phyloP scores from a whole-genome alignment of 2,113 vertebrate genomes.

The Mormoops blainvillei region DNA sequence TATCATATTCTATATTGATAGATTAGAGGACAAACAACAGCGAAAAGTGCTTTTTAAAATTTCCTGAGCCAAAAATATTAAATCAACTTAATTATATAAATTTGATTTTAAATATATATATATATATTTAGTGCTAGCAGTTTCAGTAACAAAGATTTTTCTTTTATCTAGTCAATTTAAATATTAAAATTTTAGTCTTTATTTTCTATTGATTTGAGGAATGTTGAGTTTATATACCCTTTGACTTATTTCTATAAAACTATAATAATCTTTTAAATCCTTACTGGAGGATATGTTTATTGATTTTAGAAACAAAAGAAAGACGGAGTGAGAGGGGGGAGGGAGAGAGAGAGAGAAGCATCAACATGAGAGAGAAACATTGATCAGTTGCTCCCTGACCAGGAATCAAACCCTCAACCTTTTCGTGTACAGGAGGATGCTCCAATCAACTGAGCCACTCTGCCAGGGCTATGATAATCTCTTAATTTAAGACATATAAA shows the following conservation, averaged over 20 bases:
- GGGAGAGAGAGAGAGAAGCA: no score
- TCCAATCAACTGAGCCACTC: no score
- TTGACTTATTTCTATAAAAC: not conserved
- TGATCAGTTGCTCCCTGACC: no score
- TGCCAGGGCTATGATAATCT: no score
- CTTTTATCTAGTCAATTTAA: not conserved
- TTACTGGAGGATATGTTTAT: no score
- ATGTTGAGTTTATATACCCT: not conserved
- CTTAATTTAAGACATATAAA: no score
- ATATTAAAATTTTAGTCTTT: not conserved
- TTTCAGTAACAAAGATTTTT: not conserved
- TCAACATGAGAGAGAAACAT: no score
- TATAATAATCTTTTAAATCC: not conserved
- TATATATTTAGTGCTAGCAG: not conserved
- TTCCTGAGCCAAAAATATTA: not conserved
- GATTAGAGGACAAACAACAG: not conserved
- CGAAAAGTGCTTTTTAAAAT: not conserved
- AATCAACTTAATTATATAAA: not conserved
- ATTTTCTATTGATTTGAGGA: not conserved
- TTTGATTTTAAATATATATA: not conserved
- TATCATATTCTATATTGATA: not conserved
- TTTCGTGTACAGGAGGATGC: no score
- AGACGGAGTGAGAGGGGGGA: no score
- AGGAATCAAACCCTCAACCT: no score
- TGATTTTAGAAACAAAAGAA: no score